Conservation (phyloP, 2,888 invertebrate species). For the Ormyrus rosae region DNA sequence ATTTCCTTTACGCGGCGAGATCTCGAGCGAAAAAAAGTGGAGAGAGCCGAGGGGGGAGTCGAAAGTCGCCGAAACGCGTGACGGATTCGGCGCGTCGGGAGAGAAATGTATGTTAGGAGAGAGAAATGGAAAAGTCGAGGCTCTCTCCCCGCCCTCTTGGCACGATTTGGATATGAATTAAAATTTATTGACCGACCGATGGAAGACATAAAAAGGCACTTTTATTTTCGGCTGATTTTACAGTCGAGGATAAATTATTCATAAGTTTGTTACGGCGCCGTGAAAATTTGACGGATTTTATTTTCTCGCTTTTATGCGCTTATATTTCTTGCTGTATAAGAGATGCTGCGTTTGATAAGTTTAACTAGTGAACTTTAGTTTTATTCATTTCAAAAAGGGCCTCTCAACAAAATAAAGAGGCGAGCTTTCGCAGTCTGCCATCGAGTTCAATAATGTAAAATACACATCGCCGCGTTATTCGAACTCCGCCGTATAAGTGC, state of each 20-base stretch:
- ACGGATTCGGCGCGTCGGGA: constrained; percentile 61
- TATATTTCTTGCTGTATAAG: too few species aligned
- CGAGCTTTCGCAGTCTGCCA: too few species aligned
- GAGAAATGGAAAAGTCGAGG: constrained; percentile 30
- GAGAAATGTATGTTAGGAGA: constrained; percentile 31
- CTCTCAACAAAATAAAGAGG: too few species aligned
- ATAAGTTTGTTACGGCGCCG: constrained; percentile 14
- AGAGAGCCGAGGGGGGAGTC: neutral
- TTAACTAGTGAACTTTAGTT: too few species aligned
- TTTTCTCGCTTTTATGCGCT: too few species aligned
- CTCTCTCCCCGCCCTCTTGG: constrained; percentile 30
- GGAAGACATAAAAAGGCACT: constrained; percentile 50
- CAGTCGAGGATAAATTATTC: constrained; percentile 38
- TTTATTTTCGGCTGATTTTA: constrained; percentile 32
- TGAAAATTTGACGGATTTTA: neutral
- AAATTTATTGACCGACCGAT: constrained; percentile 45
- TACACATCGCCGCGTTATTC: too few species aligned
- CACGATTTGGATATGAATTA: constrained; percentile 55
- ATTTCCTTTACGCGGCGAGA: constrained; percentile 60
- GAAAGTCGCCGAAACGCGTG: constrained; percentile 66
- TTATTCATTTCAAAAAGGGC: too few species aligned
- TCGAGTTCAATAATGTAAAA: too few species aligned
- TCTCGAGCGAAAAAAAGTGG: constrained; percentile 19
- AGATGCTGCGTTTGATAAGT: too few species aligned
- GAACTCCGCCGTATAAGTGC: too few species aligned